Percentiles rank a stretch among this genome's conserved stretches.
These are phyloP conservation scores for Melozone crissalis DNA, from an alignment of 2,113 vertebrate genomes.

Conservation along the genomic window DNA sequence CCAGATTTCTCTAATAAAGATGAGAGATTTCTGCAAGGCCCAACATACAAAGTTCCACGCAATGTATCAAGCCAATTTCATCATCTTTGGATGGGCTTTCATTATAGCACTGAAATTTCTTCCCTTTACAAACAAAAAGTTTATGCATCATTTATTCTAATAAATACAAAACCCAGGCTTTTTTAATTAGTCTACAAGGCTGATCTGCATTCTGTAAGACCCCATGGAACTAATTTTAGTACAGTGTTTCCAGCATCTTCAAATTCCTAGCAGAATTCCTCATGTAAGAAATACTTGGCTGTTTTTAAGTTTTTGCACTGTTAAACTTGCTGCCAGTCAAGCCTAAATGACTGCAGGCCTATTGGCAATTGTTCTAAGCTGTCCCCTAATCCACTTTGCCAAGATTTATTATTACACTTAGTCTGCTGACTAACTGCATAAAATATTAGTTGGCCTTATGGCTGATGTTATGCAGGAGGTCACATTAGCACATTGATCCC, in stretches of 20 bases:
- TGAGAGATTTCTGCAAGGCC: neutral
- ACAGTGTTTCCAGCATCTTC: neutral
- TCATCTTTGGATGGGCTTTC: neutral
- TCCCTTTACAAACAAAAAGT: neutral
- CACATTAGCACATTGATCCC: neutral
- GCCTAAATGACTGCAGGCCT: neutral
- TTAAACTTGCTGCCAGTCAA: neutral
- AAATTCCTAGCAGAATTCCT: neutral
- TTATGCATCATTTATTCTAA: neutral
- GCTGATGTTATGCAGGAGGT: neutral
- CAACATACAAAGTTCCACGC: neutral
- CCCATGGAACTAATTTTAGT: neutral
- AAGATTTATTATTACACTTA: conserved; percentile 11
- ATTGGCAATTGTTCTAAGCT: neutral
- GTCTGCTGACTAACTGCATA: neutral
- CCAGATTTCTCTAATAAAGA: neutral
- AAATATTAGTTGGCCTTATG: neutral
- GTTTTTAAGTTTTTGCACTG: neutral
- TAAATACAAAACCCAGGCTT: neutral
- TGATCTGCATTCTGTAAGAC: neutral
- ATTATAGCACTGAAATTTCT: neutral
- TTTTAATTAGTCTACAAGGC: neutral
- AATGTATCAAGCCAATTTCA: neutral
- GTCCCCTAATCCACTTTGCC: neutral
- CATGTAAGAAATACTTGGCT: neutral